Evolutionary conservation across 2,888 invertebrate genomes (phyloP), one percentile per base, ranked within the genome.

Genomic region (Diarsia rubi): DNA sequence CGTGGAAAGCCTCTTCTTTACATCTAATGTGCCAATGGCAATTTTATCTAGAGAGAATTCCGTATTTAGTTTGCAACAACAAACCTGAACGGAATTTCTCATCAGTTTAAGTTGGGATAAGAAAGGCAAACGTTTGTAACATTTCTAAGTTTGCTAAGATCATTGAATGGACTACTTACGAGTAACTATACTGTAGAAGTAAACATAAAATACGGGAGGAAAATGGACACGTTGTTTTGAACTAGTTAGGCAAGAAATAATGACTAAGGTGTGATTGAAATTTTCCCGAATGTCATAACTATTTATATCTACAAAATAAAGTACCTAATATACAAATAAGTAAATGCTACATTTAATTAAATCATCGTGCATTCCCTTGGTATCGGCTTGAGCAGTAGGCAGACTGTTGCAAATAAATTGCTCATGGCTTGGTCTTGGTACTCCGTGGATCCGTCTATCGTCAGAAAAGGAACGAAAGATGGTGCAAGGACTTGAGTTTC

Each of bases 401-500:
- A 93, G 31, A 91, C 76, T 11, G 86, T 87, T 16, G 73, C 60
- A 54, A 90, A 79, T 65, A 93, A 85, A 74, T 90, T 82, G 1
- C 67, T 72, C 1, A 79, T 70, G 12, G 88, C 89, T 59, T 84
- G 78, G 27, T 87, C 81, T 52, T 90, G 86, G 66, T 82, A 78
- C 2, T 83, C 75, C 0, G 78, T 73, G 3, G 88, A 88, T 12
- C 88, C 89, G 44, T 93, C 84, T 42, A 93, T 79, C 9, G 86
- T 63, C 57, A 93, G 69, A 73, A 90, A 91, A 0, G 93, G 93
- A 8, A 94, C 92, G 75, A 90, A 92, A 2, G 78, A 74, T 16
- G 88, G 91, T 2, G 78, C 74, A 11, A 86, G 44, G n/a, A 75
- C 82, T 11, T 83, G 85, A 1, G 92, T 93, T 65, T 90, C 88